These are phyloP conservation scores for Eupeodes luniger DNA, from an alignment of 2,888 invertebrate genomes.

Conservation along the genomic window DNA sequence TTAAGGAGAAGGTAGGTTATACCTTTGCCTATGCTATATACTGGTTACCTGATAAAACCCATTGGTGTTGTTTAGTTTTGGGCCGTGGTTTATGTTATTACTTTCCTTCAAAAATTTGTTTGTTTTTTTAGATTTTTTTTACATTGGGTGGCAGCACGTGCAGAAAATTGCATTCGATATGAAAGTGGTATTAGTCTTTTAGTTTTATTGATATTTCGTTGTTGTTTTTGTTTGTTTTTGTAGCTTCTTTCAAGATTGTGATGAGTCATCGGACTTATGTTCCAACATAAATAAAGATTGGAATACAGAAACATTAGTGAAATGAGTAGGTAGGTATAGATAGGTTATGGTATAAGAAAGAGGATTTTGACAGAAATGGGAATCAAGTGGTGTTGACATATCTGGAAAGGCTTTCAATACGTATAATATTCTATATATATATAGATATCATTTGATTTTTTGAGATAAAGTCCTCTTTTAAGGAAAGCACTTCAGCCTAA, in stretches of 20 bases:
- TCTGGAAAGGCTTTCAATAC: constrained; percentile 22
- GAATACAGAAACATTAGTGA: constrained; percentile 30
- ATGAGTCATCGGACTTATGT: constrained; percentile 47
- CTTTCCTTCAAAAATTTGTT: constrained; percentile 31
- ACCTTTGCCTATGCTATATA: background rate
- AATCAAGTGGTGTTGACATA: constrained; percentile 43
- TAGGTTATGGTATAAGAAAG: constrained; percentile 10
- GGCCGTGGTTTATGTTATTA: constrained; percentile 46
- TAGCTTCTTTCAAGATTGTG: background rate
- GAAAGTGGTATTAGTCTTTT: constrained; percentile 35
- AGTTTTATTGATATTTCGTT: constrained; percentile 31
- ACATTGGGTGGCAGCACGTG: constrained; percentile 57
- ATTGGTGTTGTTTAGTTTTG: constrained; percentile 42
- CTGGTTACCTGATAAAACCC: background rate
- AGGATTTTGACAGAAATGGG: constrained; percentile 39
- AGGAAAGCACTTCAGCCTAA: constrained; percentile 9
- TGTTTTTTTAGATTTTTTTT: background rate
- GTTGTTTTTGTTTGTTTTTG: constrained; percentile 8
- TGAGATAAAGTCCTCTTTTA: background rate
- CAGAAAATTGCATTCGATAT: constrained; percentile 61
- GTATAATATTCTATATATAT: background rate
- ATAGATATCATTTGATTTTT: constrained; percentile 11
- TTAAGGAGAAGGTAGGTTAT: background rate
- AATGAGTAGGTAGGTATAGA: background rate
- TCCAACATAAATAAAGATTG: constrained; percentile 11